Percentiles rank a stretch among this genome's conserved stretches.
phyloP scores from a whole-genome alignment of 2,113 vertebrate genomes.

The Odontophorus gujanensis region DNA sequence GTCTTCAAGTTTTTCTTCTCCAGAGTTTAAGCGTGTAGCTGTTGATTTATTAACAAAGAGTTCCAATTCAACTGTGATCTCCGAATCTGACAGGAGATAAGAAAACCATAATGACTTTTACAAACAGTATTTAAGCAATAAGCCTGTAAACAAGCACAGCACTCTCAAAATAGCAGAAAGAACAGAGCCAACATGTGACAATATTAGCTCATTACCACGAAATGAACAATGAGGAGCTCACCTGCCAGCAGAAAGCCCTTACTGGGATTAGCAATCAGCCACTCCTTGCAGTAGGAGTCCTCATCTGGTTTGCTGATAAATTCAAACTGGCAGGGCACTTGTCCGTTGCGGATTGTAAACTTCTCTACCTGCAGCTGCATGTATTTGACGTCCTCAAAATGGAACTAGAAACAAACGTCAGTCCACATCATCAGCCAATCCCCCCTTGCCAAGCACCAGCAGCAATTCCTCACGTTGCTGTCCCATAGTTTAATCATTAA shows the following conservation, averaged over 20 bases:
- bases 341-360: conserved; percentile 88
- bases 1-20: conserved; percentile 90
- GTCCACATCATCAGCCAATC: not conserved
- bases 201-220: not conserved
- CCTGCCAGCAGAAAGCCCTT: conserved; percentile 93
- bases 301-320: conserved; percentile 95
- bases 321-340: conserved; percentile 94
- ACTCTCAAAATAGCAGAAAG: not conserved
- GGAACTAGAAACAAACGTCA: conserved; percentile 80
- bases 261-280: conserved; percentile 89
- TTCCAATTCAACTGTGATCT: conserved; percentile 88
- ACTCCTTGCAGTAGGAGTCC: conserved; percentile 88
- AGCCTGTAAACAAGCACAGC: not conserved
- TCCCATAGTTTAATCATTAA: conserved; percentile 29
- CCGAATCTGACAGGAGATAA: conserved; percentile 79
- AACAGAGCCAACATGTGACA: not conserved
- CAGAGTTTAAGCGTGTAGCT: conserved; percentile 88
- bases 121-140: not conserved
- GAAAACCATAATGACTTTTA: not conserved
- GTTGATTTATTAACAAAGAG: conserved; percentile 93
- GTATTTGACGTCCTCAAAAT: conserved; percentile 91
- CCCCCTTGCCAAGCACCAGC: not conserved
- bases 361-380: conserved; percentile 89
- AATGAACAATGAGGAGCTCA: conserved; percentile 52
- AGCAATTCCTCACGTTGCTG: not conserved